A percentile compares a stretch with the other conserved stretches of the same genome.
These are phyloP conservation scores for Aleiodes alternator DNA, from an alignment of 2,888 invertebrate genomes.

Conservation along the genomic window DNA sequence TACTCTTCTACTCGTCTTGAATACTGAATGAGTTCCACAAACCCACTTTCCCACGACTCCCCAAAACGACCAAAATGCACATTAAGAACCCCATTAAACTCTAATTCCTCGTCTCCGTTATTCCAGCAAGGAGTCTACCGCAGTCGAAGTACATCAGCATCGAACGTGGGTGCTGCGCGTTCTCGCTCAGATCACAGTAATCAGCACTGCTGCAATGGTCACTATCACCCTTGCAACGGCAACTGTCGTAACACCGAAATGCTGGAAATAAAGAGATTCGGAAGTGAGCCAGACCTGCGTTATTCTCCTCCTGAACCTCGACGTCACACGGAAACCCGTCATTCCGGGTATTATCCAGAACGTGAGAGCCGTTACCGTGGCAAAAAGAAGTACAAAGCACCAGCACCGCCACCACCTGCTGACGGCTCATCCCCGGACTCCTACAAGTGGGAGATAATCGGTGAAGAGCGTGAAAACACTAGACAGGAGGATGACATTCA, in stretches of 20 bases:
- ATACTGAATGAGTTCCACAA: no score
- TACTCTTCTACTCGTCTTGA: no score
- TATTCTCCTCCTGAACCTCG: constrained; percentile 60
- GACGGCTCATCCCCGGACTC: constrained; percentile 80
- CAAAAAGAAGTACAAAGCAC: constrained; percentile 88
- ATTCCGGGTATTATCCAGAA: constrained; percentile 67
- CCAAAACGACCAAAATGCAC: not conserved
- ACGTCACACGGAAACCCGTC: constrained; percentile 53
- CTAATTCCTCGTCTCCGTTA: not conserved
- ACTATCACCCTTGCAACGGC: constrained; percentile 58
- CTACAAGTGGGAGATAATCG: constrained; percentile 76
- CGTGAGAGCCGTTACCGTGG: constrained; percentile 76
- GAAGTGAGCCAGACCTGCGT: constrained; percentile 85
- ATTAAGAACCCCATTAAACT: not conserved
- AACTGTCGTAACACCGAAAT: constrained; percentile 68
- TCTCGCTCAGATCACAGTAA: constrained; percentile 55
- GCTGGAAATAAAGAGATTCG: constrained; percentile 79
- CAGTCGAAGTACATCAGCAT: constrained; percentile 65
- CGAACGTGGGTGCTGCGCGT: constrained; percentile 60
- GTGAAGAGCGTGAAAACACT: constrained; percentile 75
- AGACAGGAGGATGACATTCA: constrained; percentile 62
- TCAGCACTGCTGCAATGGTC: constrained; percentile 57
- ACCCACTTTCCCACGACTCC: no score
- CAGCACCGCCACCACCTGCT: constrained; percentile 78
- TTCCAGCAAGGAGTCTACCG: constrained; percentile 63